A percentile compares a stretch with the other conserved stretches of the same genome.
These are phyloP conservation scores for Oryzias curvinotus DNA, from an alignment of 2,113 vertebrate species.

Conservation along the genomic window DNA sequence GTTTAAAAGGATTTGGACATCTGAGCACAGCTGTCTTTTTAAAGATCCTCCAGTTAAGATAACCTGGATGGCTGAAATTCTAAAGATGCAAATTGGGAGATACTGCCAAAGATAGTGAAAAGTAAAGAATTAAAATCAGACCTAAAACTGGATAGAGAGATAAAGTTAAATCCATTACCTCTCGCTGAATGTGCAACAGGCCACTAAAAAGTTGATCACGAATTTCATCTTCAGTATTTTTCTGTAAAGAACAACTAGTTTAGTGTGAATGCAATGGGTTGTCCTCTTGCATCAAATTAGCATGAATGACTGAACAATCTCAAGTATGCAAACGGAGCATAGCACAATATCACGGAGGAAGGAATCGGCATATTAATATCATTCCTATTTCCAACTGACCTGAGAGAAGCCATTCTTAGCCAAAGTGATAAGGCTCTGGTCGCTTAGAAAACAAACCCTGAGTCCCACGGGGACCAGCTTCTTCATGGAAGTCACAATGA, in stretches of 20 bases:
- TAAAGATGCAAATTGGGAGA: too few species aligned
- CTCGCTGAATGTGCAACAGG: constrained; percentile 78
- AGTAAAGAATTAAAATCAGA: constrained; percentile 22
- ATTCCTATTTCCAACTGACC: constrained; percentile 67
- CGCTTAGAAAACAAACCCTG: constrained; percentile 85
- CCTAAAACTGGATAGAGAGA: not conserved
- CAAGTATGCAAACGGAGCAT: not conserved
- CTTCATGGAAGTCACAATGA: constrained; percentile 89
- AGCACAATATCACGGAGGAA: not conserved
- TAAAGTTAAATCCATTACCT: constrained; percentile 71
- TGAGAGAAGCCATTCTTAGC: constrained; percentile 86
- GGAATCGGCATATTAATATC: not conserved
- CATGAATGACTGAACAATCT: not conserved
- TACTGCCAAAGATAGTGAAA: not conserved
- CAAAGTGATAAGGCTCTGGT: constrained; percentile 84
- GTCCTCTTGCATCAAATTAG: not conserved
- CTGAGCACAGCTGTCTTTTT: too few species aligned
- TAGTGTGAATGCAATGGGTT: not conserved
- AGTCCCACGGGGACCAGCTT: constrained; percentile 88
- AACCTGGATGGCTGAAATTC: too few species aligned
- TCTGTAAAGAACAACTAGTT: constrained; percentile 72
- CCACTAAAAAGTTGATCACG: constrained; percentile 80
- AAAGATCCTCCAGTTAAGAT: too few species aligned
- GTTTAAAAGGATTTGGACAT: too few species aligned
- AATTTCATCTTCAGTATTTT: constrained; percentile 91